Conservation (phyloP, 30 jellyfish, hydroid and myxozoan species). For the Hydractinia symbiolongicarpus region DNA sequence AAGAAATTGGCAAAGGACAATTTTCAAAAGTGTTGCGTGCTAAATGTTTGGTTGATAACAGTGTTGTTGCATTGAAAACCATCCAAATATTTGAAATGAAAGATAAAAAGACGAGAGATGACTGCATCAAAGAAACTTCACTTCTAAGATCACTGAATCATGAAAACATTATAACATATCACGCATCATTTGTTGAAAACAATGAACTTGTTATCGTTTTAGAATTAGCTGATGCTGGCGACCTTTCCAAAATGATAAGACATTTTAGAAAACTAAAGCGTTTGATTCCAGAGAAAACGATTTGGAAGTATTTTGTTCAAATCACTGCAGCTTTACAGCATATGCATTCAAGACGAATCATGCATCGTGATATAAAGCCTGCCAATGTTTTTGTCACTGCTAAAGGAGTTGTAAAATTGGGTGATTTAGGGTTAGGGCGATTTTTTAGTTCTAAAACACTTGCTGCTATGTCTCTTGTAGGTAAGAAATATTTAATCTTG, state of each 20-base stretch:
- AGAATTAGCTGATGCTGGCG: slow-evolving; percentile 99
- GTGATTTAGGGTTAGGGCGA: slow-evolving; percentile 93
- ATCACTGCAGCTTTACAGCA: slow-evolving; percentile 97
- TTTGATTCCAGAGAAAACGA: slow-evolving; percentile 87
- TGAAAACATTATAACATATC: slow-evolving; percentile 87
- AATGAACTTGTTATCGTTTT: slow-evolving; percentile 83
- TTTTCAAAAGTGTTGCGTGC: slow-evolving; percentile 94
- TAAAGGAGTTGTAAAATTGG: slow-evolving; percentile 87
- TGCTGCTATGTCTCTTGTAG: slow-evolving; percentile 87
- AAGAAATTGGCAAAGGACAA: slow-evolving; percentile 95
- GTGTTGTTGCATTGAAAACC: slow-evolving; percentile 83
- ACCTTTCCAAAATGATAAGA: slow-evolving; percentile 91
- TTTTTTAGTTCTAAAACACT: slow-evolving; percentile 92
- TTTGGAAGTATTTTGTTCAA: slow-evolving; percentile 96
- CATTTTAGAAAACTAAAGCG: slow-evolving; percentile 89
- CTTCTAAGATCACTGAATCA: slow-evolving; percentile 85
- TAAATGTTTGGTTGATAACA: slow-evolving; percentile 63
- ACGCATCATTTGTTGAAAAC: slow-evolving; percentile 93
- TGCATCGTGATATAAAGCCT: slow-evolving; percentile 97
- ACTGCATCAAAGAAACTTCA: slow-evolving; percentile 91
- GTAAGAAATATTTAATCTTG: slow-evolving; percentile 17
- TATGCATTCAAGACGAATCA: slow-evolving; percentile 92
- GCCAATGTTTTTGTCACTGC: slow-evolving; percentile 96
- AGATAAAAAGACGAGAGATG: slow-evolving; percentile 94
- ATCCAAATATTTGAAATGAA: slow-evolving; percentile 91